Evolutionary conservation across 2,888 invertebrate species (phyloP).

Genomic region (Noctuana brunneofusca): DNA sequence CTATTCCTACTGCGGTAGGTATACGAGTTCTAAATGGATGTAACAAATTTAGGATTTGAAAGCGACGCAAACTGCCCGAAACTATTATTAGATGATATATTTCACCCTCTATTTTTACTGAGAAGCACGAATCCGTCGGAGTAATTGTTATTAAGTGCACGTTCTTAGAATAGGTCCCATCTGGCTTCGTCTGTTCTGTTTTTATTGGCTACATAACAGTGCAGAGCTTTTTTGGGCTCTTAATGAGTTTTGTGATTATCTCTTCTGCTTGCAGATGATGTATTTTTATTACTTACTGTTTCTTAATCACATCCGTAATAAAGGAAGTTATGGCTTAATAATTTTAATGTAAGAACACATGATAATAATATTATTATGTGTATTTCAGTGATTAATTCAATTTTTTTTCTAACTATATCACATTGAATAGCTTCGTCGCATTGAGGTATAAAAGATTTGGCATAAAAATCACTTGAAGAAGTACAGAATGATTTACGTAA

Average conservation of each 20-base stretch:
- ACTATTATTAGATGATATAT: constrained; percentile 20
- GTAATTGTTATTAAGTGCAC: constrained; percentile 52
- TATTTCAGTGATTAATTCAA: too few relatives aligned
- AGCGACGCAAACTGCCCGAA: constrained; percentile 2
- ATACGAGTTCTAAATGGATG: neutral
- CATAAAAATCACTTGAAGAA: too few relatives aligned
- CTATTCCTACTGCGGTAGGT: neutral
- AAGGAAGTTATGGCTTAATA: constrained; percentile 2
- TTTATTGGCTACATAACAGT: constrained; percentile 25
- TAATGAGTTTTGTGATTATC: constrained; percentile 25
- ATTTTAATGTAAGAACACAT: neutral
- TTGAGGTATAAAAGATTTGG: too few relatives aligned
- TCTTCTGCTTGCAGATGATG: constrained; percentile 5
- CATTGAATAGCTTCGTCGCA: too few relatives aligned
- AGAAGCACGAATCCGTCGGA: constrained; percentile 55
- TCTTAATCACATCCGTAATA: constrained; percentile 8
- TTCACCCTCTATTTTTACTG: constrained; percentile 39
- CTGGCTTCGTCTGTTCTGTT: constrained; percentile 13
- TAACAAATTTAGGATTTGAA: neutral
- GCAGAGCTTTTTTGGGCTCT: constrained; percentile 4
- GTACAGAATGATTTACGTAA: too few relatives aligned
- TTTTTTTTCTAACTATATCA: too few relatives aligned
- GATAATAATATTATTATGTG: too few relatives aligned
- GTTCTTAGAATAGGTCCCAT: constrained; percentile 30
- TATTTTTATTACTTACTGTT: neutral